Conservation (phyloP, 2,113 vertebrate genomes). For the Regulus satrapa region DNA sequence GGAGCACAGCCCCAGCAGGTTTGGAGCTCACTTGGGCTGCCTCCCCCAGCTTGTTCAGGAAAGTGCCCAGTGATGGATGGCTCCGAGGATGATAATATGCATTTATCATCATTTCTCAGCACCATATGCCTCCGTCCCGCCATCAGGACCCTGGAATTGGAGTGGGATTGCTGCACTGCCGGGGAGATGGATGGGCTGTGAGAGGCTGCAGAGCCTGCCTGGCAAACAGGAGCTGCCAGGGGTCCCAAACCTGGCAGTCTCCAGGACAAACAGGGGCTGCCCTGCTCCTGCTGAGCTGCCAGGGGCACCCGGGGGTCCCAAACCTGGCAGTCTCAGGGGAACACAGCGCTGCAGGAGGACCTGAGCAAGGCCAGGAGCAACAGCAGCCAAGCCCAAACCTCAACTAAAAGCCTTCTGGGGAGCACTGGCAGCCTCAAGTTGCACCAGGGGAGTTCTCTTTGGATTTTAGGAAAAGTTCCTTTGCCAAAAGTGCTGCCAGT, state of each 20-base stretch:
- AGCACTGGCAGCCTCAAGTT: neutral
- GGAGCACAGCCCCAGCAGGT: neutral
- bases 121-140: neutral
- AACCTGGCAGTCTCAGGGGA: too few species aligned
- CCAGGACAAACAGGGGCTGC: neutral
- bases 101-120: neutral
- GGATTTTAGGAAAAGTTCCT: neutral
- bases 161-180: neutral
- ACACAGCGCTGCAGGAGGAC: neutral
- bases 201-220: neutral
- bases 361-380: neutral
- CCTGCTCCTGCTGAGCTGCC: too few species aligned
- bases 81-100: neutral
- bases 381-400: neutral
- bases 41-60: neutral
- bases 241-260: neutral
- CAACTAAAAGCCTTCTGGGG: too few species aligned
- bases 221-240: neutral
- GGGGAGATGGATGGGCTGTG: neutral
- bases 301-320: neutral
- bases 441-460: neutral
- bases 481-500: neutral
- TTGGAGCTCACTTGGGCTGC: neutral
- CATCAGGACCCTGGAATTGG: neutral
- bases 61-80: neutral